A percentile compares a stretch with the other conserved stretches of the same genome.
These are phyloP conservation scores for Habroteleia sp. DNA, from an alignment of 2,888 invertebrate genomes.

Conservation along the genomic window DNA sequence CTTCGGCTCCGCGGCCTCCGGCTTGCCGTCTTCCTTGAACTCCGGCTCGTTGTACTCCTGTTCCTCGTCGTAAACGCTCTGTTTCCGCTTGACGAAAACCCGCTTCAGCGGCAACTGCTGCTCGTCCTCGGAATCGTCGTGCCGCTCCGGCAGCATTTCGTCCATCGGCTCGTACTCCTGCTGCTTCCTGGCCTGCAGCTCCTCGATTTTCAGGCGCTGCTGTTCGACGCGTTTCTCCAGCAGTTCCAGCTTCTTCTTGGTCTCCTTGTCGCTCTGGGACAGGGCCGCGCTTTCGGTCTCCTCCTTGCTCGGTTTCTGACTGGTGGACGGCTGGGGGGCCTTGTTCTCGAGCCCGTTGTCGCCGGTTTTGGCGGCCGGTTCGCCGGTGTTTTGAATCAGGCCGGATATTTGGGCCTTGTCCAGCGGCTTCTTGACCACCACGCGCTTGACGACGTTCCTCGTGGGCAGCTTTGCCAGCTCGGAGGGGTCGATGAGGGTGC, in stretches of 20 bases:
- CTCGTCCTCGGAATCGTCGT: conserved; percentile 78
- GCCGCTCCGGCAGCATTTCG: conserved; percentile 78
- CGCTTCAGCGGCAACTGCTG: conserved; percentile 83
- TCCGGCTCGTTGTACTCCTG: conserved; percentile 75
- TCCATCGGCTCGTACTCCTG: conserved; percentile 77
- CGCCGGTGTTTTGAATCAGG: conserved; percentile 68
- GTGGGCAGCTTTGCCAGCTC: conserved; percentile 78
- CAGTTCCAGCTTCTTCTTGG: conserved; percentile 77
- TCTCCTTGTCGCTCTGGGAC: conserved; percentile 75
- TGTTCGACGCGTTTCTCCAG: conserved; percentile 78
- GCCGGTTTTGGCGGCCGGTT: conserved; percentile 10
- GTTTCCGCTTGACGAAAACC: conserved; percentile 84
- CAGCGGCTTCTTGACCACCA: conserved; percentile 77
- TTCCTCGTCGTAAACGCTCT: conserved; percentile 80
- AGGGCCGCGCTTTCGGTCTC: conserved; percentile 21
- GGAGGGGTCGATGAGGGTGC: conserved; percentile 78
- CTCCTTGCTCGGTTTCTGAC: conserved; percentile 60
- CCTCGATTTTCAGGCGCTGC: conserved; percentile 77
- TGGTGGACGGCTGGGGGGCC: conserved; percentile 68
- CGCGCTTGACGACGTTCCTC: conserved; percentile 79
- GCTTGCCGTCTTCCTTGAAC: conserved; percentile 32
- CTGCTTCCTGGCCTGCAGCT: conserved; percentile 76
- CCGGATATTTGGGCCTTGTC: conserved; percentile 71
- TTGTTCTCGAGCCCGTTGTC: conserved; percentile 74
- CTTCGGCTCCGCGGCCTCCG: conserved; percentile 3